Evolutionary conservation across 2,113 vertebrate genomes (phyloP), one percentile per base, ranked within the genome.

Genomic region (Gorilla gorilla): DNA sequence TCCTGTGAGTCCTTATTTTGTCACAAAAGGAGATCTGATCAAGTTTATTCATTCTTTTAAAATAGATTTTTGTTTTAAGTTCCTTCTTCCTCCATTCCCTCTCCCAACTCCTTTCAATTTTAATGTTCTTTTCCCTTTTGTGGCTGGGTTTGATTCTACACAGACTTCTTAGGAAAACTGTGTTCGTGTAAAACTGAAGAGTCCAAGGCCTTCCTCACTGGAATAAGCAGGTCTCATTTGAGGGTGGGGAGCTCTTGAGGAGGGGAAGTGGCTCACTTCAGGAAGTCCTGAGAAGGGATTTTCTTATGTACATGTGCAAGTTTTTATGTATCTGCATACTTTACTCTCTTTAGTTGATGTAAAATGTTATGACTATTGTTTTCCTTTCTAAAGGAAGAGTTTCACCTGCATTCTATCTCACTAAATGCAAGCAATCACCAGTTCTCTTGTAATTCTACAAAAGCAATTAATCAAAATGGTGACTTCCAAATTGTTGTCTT

Each of bases 111-210:
- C 38, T 97, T 88, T 96, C 92, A 73, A 78, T 70, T 89, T 97
- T 78, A 89, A 83, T 88, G 27, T 40, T 45, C 52, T n/a, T 82
- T 87, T 85, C 52, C 78, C 64, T 70, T 94, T 89, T 70, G 81
- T 94, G 96, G 48, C 40, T 96, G 27, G 48, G 61, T 89, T 82
- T 96, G 52, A 96, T 87, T 96, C 95, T 90, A 94, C 93, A 82
- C 86, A 96, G 90, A 90, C 59, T 89, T 96, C 84, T 98, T 84
- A 82, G 80, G 90, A 94, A 97, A 97, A 75, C 5, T 38, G 23
- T 96, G 61, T 93, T 92, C 35, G 3, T 48, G 22, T 76, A 96
- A 94, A 94, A 96, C 17, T 48, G 43, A 59, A 97, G 55, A 32
- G 82, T 72, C 68, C 52, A 23, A 50, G 25, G 72, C 55, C 40